phyloP scores from a whole-genome alignment of 2,113 vertebrate genomes.

The Meriones unguiculatus region DNA sequence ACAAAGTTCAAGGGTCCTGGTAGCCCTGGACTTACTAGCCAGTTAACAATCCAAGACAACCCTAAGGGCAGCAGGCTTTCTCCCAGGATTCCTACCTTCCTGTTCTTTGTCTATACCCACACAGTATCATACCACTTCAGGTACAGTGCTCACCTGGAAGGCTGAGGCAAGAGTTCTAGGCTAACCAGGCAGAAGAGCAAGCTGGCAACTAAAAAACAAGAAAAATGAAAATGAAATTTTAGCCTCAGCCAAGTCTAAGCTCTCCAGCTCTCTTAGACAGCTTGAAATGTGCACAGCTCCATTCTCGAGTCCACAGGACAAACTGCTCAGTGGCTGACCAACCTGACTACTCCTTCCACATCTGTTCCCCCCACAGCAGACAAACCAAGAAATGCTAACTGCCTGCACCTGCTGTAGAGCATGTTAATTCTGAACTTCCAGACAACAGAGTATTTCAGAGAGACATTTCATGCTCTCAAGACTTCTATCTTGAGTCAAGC shows the following conservation, averaged over 20 bases:
- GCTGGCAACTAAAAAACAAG: background rate
- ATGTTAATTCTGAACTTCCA: background rate
- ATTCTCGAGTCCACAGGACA: background rate
- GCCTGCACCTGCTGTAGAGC: background rate
- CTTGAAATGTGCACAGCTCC: background rate
- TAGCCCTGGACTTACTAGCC: background rate
- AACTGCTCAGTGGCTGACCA: background rate
- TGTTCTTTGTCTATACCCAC: background rate
- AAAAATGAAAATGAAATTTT: background rate
- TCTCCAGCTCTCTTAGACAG: background rate
- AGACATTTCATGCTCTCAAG: background rate
- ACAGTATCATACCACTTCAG: background rate
- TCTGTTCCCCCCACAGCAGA: background rate
- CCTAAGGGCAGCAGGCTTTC: background rate
- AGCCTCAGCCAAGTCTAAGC: background rate
- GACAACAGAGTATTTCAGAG: conserved; percentile 3
- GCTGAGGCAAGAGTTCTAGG: background rate
- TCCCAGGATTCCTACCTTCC: background rate
- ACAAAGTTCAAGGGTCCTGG: background rate
- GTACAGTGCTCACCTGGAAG: background rate
- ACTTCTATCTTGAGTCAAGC: background rate
- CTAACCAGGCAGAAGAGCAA: background rate
- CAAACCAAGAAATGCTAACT: background rate
- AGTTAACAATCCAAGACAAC: background rate
- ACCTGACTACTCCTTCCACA: background rate